A percentile compares a stretch with the other conserved stretches of the same genome.
phyloP scores from a whole-genome alignment of 2,113 vertebrate genomes.

The Rhipidura dahli region DNA sequence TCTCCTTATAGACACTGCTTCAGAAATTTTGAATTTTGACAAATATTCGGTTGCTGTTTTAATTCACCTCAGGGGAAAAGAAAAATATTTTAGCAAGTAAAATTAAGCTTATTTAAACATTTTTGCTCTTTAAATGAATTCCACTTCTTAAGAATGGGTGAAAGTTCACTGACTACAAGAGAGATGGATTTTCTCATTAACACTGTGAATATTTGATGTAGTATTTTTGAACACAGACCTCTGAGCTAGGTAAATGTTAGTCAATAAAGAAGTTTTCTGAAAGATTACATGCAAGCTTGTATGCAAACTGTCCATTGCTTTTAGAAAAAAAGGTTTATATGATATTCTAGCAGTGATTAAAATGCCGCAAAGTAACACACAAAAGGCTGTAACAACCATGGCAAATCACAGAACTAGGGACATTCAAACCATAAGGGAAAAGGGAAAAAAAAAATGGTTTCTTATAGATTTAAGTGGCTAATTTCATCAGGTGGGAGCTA shows the following conservation, averaged over 20 bases:
- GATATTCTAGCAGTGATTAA: background rate
- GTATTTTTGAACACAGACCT: background rate
- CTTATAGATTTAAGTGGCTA: background rate
- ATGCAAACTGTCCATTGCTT: background rate
- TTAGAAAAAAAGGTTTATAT: background rate
- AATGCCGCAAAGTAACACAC: background rate
- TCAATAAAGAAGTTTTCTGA: slow-evolving; percentile 5
- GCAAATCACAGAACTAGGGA: background rate
- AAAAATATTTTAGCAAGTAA: slow-evolving; percentile 14
- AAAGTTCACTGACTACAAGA: background rate
- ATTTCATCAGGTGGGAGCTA: background rate
- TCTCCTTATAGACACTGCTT: background rate
- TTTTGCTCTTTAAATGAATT: slow-evolving; percentile 31
- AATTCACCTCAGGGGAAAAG: background rate
- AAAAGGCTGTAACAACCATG: background rate
- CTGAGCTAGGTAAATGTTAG: slow-evolving; percentile 21
- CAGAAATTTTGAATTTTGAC: background rate
- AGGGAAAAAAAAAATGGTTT: accelerated
- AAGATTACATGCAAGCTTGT: background rate
- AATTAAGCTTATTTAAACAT: slow-evolving; percentile 26
- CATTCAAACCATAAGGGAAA: background rate
- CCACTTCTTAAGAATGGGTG: background rate
- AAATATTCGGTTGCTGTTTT: background rate
- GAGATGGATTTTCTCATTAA: slow-evolving; percentile 40
- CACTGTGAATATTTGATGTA: slow-evolving; percentile 19